Percentiles rank a stretch among this genome's conserved stretches.
Evolutionary conservation across 2,888 invertebrate genomes (phyloP).

Genomic region (Xanthorhoe spadicearia): DNA sequence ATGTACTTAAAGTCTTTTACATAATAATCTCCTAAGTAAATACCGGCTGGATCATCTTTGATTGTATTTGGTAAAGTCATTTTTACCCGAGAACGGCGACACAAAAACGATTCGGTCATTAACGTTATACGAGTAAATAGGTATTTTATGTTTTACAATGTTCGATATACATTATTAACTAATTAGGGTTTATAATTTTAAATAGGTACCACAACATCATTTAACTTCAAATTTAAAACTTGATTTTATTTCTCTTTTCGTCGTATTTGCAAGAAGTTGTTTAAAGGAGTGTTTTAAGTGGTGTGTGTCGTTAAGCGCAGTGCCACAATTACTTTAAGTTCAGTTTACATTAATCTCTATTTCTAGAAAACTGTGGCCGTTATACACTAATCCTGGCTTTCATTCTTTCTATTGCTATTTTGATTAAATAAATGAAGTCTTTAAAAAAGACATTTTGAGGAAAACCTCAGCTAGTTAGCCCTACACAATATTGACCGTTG

Average conservation of each 20-base stretch:
- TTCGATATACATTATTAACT: neutral
- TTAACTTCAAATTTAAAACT: too few species aligned
- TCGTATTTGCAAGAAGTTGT: neutral
- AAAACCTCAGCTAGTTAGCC: too few species aligned
- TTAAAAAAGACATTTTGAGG: too few species aligned
- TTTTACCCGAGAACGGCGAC: neutral
- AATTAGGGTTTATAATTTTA: neutral
- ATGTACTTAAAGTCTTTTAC: constrained; percentile 74
- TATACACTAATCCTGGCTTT: neutral
- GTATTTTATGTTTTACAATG: neutral
- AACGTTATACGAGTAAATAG: too few species aligned
- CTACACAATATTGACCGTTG: too few species aligned
- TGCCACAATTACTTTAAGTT: neutral
- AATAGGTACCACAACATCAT: too few species aligned
- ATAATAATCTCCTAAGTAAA: constrained; percentile 65
- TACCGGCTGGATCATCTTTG: constrained; percentile 45
- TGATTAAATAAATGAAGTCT: too few species aligned
- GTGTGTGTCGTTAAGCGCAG: neutral
- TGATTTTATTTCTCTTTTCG: neutral
- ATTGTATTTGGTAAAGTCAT: constrained; percentile 36
- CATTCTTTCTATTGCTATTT: neutral
- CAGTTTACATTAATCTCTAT: neutral
- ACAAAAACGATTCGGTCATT: too few species aligned
- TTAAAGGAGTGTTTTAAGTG: neutral
- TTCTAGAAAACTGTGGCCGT: neutral